phyloP scores from a whole-genome alignment of 2,888 invertebrate species.

The Dynastes hyllus region DNA sequence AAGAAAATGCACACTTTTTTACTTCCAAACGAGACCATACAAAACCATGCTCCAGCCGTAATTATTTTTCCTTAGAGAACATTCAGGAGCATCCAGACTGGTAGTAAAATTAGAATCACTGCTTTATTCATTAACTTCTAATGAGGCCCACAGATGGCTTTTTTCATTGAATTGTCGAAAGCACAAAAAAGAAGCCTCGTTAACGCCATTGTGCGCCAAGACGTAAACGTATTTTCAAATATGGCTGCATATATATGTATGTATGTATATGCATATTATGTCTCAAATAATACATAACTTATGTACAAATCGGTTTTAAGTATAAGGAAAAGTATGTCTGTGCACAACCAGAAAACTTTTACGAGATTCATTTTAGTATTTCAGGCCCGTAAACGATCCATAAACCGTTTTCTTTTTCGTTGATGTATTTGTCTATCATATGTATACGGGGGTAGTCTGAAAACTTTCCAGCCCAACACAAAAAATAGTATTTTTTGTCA shows the following conservation, averaged over 20 bases:
- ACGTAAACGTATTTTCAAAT: constrained; percentile 44
- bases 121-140: constrained; percentile 56
- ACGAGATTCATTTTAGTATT: constrained; percentile 12
- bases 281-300: background rate
- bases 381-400: background rate
- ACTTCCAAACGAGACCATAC: no score
- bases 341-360: constrained; percentile 19
- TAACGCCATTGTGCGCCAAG: constrained; percentile 39
- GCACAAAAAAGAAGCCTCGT: constrained; percentile 47
- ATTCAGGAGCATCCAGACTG: constrained; percentile 7
- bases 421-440: background rate
- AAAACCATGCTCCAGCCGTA: no score
- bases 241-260: background rate
- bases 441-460: no score
- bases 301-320: background rate
- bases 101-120: constrained; percentile 47
- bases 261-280: background rate
- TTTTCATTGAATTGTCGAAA: constrained; percentile 37
- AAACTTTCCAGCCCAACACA: no score
- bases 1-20: no score
- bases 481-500: no score
- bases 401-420: constrained; percentile 5
- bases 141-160: constrained; percentile 53
- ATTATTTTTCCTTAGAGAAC: background rate
- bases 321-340: background rate